Base-by-base conservation (phyloP, 2,113 vertebrate species). In the Bucco capensis region DNA sequence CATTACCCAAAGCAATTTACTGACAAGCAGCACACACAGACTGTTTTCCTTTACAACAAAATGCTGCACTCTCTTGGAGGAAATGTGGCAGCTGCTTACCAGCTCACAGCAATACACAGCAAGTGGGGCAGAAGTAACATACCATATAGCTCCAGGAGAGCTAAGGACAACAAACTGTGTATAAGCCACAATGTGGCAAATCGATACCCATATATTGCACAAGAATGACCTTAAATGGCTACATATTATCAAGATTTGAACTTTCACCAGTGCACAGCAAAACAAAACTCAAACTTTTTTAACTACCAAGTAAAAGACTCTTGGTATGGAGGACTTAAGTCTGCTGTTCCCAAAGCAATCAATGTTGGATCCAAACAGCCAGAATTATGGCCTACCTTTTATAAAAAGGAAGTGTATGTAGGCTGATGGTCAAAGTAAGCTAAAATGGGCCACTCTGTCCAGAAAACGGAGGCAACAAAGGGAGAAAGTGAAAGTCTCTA, bases 51-150 rank as follows among this genome's bases (percentile, higher is more conserved):
- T 89, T 73, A 72, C 71, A 78, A 65, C 33, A 74, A 91, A 76
- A 79, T 17, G 64, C 37, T 77, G 79, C 56, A 92, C 61, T 38
- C 60, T 83, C 67, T 89, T 74, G 58, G 33, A 89, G 58, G 66
- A 90, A 89, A 72, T 0, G 5, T 8, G 27, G 74, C 89, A 89
- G 64, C 64, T 93, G 30, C 76, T 96, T 73, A 79, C 64, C 66
- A 92, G 74, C 81, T 76, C 13, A 0, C 44, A 85, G 84, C 66
- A 85, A 89, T 33, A 58, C 42, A 66, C n/a, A 58, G 42, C 35
- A 91, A 95, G n/a, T 47, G 92, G 92, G 38, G 71, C 81, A 92
- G 93, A 84, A 95, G 66, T 58, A 90, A 94, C 8, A 31, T 11
- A 53, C 19, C 54, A 60, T 19, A 28, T 3, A 92, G 71, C 46